Percentiles rank a stretch among this genome's conserved stretches.
These are phyloP conservation scores for Chlorocebus sabaeus DNA, from an alignment of 2,113 vertebrate genomes.

Conservation along the genomic window DNA sequence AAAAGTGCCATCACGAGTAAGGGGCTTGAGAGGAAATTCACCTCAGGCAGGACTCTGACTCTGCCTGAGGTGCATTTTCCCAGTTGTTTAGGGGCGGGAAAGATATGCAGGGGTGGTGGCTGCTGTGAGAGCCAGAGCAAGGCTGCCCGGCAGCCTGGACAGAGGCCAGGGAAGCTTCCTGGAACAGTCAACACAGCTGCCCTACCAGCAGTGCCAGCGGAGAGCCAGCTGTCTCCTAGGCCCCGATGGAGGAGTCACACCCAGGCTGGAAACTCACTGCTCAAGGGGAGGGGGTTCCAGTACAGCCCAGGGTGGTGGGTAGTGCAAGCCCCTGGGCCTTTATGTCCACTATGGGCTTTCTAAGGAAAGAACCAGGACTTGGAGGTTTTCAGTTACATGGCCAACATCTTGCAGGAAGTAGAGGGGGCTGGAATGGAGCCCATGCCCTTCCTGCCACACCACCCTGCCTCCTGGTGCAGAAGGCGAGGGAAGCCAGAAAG, in stretches of 20 bases:
- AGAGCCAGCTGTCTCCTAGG: background rate
- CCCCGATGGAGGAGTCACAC: background rate
- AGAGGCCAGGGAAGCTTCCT: background rate
- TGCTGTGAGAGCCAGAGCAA: background rate
- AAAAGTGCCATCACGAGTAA: background rate
- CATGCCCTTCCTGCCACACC: rapidly evolving
- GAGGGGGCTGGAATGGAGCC: background rate
- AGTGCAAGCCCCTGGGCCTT: background rate
- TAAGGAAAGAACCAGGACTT: background rate
- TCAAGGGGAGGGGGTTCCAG: rapidly evolving
- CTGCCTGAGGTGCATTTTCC: background rate
- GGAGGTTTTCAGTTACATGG: background rate
- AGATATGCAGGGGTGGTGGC: background rate
- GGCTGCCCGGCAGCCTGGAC: background rate
- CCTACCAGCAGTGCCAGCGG: background rate
- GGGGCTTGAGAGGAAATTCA: background rate
- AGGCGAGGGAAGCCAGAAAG: background rate
- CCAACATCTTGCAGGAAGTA: background rate
- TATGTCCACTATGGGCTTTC: background rate
- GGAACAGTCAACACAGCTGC: background rate
- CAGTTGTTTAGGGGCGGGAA: background rate
- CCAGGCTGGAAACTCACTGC: background rate
- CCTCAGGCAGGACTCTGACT: background rate
- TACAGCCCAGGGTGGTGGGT: background rate
- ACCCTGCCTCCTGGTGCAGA: background rate